Evolutionary conservation across 2,113 vertebrate genomes (phyloP).

Genomic region (Hucho hucho): DNA sequence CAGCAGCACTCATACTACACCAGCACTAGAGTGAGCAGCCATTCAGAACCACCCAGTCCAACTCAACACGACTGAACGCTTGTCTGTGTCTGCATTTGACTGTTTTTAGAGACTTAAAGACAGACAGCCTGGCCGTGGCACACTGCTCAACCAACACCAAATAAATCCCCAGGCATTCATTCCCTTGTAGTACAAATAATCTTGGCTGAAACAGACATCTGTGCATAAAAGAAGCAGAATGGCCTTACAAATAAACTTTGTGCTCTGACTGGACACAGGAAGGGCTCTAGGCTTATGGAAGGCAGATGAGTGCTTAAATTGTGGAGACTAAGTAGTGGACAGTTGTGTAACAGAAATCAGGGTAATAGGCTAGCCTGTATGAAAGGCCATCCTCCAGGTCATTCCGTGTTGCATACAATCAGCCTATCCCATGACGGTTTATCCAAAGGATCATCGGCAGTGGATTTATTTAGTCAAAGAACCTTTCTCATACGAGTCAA

Average conservation of each 20-base stretch:
- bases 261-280: conserved; percentile 14
- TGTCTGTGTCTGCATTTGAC: conserved; percentile 8
- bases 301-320: background rate
- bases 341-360: too few relatives aligned
- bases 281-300: background rate
- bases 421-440: too few relatives aligned
- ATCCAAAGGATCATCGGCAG: too few relatives aligned
- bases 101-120: background rate
- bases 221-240: conserved; percentile 13
- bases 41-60: background rate
- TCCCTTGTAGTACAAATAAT: conserved; percentile 12
- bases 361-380: background rate
- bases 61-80: background rate
- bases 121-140: conserved; percentile 16
- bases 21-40: background rate
- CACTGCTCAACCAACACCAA: conserved; percentile 16
- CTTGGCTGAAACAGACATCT: background rate
- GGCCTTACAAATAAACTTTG: background rate
- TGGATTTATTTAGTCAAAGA: background rate
- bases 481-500: background rate
- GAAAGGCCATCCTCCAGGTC: background rate
- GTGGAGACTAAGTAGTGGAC: background rate
- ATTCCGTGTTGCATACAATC: background rate
- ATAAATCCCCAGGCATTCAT: conserved; percentile 8
- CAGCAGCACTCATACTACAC: background rate